phyloP scores from a whole-genome alignment of 1,140 invertebrate species.

The Aphaenogaster ashmeadi region DNA sequence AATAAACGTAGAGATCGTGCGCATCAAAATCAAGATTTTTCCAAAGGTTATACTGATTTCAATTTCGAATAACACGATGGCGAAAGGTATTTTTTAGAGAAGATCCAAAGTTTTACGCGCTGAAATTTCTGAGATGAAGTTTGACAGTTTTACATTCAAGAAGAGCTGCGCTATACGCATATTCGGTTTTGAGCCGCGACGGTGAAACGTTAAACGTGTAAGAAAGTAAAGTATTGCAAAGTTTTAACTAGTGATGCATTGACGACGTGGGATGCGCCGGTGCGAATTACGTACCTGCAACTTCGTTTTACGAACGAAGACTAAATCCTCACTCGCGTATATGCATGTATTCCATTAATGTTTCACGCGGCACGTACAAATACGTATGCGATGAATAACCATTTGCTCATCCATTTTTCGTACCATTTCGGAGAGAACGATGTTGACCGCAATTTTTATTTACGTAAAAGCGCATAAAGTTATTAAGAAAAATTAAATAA shows the following conservation, averaged over 20 bases:
- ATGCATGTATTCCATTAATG: not conserved
- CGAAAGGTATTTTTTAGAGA: not conserved
- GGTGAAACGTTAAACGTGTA: not conserved
- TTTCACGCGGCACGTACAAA: conserved; percentile 5
- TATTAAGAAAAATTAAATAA: conserved; percentile 8
- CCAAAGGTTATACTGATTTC: not conserved
- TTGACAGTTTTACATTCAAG: not conserved
- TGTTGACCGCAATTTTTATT: not conserved
- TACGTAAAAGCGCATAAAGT: not conserved
- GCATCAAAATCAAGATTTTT: not conserved
- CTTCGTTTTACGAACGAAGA: conserved; percentile 17
- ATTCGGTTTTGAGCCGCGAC: not conserved
- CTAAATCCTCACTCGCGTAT: not conserved
- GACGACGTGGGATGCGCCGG: not conserved
- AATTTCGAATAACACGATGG: not conserved
- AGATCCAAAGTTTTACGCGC: not conserved
- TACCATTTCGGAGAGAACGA: not conserved
- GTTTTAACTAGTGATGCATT: conserved; percentile 13
- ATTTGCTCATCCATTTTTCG: conserved; percentile 33
- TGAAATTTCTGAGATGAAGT: not conserved
- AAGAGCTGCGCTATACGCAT: not conserved
- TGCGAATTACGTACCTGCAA: not conserved
- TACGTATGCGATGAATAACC: not conserved
- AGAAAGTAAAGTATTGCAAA: not conserved
- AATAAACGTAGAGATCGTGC: not conserved